phyloP scores from a whole-genome alignment of 2,113 vertebrate species.

The Tyrannus savana region DNA sequence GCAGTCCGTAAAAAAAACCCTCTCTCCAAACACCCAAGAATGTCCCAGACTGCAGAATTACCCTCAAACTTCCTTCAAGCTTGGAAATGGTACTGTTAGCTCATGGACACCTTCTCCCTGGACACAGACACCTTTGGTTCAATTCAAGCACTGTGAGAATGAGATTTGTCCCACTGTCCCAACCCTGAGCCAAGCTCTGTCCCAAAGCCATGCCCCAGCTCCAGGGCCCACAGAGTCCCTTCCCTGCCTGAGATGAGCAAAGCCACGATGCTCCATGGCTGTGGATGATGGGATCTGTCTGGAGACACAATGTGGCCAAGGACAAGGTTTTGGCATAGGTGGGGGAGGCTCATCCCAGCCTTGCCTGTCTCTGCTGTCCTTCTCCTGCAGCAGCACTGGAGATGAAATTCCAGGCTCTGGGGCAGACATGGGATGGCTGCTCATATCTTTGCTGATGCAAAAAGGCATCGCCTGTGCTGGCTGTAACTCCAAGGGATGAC shows the following conservation, averaged over 20 bases:
- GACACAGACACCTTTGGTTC: neutral
- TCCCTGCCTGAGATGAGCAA: constrained; percentile 70
- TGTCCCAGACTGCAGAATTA: constrained; percentile 41
- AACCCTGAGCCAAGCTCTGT: neutral
- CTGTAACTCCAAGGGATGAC: neutral
- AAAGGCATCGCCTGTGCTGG: neutral
- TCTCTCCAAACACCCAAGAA: constrained; percentile 47
- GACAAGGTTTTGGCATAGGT: neutral
- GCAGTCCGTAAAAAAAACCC: neutral
- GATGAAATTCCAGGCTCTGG: neutral
- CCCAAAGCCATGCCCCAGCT: neutral
- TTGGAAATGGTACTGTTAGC: constrained; percentile 44
- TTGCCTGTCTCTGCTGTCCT: neutral
- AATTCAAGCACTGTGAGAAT: neutral
- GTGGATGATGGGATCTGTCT: constrained; percentile 77
- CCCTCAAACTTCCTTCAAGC: constrained; percentile 30
- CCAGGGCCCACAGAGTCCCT: neutral
- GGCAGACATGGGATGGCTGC: neutral
- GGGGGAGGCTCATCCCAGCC: neutral
- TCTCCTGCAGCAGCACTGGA: neutral
- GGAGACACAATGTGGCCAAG: constrained; percentile 74
- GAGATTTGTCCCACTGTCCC: neutral
- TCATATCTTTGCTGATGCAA: neutral
- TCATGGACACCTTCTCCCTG: constrained; percentile 62
- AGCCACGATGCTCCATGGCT: constrained; percentile 75